phyloP scores from a whole-genome alignment of 2,888 invertebrate genomes.

The Agrilus cyanescens region DNA sequence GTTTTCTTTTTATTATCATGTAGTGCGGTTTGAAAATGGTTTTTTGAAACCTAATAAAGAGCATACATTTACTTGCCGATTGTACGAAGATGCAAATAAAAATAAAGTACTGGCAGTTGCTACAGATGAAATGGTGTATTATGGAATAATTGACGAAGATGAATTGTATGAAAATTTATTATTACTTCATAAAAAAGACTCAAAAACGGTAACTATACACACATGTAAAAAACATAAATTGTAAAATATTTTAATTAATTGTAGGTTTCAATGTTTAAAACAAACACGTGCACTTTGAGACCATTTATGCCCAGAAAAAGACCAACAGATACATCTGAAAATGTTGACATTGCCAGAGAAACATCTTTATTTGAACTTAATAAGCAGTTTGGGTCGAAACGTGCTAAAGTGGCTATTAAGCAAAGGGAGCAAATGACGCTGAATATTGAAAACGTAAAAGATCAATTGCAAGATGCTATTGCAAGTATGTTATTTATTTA shows the following conservation, averaged over 20 bases:
- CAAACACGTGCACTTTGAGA: slow-evolving; percentile 18
- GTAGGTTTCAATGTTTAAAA: slow-evolving; percentile 16
- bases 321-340: neutral
- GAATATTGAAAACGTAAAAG: slow-evolving; percentile 44
- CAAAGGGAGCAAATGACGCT: slow-evolving; percentile 47
- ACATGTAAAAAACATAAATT: neutral
- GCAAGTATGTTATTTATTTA: slow-evolving; percentile 28
- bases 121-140: slow-evolving; percentile 23
- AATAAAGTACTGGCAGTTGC: slow-evolving; percentile 19
- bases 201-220: slow-evolving; percentile 20
- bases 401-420: slow-evolving; percentile 44
- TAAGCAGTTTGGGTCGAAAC: slow-evolving; percentile 54
- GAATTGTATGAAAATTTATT: slow-evolving; percentile 24
- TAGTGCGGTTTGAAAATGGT: slow-evolving; percentile 27
- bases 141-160: slow-evolving; percentile 17
- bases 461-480: slow-evolving; percentile 45
- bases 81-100: slow-evolving; percentile 17
- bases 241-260: slow-evolving; percentile 2
- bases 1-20: slow-evolving; percentile 10
- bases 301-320: slow-evolving; percentile 17
- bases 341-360: slow-evolving; percentile 10
- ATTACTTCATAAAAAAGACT: slow-evolving; percentile 22
- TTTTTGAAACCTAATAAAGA: slow-evolving; percentile 18
- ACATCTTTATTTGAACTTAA: slow-evolving; percentile 35
- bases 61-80: slow-evolving; percentile 17